phyloP scores from a whole-genome alignment of 1,140 invertebrate genomes.

The Laupala kohalensis region DNA sequence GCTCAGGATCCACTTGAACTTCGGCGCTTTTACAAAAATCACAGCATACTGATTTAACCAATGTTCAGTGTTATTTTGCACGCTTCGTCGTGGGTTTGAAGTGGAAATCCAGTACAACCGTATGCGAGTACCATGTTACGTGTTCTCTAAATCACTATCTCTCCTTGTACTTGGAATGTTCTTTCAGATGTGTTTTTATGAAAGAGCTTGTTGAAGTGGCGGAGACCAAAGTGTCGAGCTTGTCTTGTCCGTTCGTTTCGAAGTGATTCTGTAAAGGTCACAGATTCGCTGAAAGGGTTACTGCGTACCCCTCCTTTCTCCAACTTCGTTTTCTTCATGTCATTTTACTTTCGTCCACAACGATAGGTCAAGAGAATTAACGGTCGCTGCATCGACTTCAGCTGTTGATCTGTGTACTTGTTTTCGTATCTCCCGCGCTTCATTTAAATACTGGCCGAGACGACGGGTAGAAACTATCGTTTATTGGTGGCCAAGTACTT shows the following conservation, averaged over 20 bases:
- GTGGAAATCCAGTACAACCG: too few species aligned
- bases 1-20: too few species aligned
- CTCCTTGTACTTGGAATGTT: too few species aligned
- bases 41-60: neutral
- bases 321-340: neutral
- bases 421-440: neutral
- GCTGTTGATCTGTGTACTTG: neutral
- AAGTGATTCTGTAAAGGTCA: neutral
- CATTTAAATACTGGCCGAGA: neutral
- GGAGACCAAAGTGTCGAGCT: neutral
- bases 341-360: neutral
- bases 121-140: too few species aligned
- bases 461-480: neutral
- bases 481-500: neutral
- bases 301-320: neutral
- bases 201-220: too few species aligned
- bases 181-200: too few species aligned
- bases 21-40: too few species aligned
- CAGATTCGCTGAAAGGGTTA: neutral
- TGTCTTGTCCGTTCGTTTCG: neutral
- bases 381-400: neutral
- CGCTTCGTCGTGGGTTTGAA: neutral
- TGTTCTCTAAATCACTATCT: too few species aligned
- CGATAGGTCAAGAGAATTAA: neutral
- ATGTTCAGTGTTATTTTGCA: neutral